phyloP scores from a whole-genome alignment of 2,888 invertebrate species.

The Andricus quercusramuli region DNA sequence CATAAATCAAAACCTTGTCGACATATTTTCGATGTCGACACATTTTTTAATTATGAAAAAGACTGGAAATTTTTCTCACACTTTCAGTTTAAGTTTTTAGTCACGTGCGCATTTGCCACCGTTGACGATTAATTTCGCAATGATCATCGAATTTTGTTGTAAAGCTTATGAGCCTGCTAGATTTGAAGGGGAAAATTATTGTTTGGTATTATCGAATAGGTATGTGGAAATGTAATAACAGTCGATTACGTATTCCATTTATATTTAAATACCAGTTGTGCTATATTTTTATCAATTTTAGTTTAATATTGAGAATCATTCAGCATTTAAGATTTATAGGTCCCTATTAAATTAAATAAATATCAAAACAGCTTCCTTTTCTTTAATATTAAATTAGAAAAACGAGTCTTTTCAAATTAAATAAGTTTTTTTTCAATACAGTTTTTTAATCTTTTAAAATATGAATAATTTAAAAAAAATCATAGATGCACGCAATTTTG shows the following conservation, averaged over 20 bases:
- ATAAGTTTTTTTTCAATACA: no score
- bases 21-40: slow-evolving; percentile 25
- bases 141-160: slow-evolving; percentile 16
- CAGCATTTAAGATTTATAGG: no score
- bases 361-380: no score
- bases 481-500: no score
- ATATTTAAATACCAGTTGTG: not conserved
- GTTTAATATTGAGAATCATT: no score
- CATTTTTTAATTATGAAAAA: slow-evolving; percentile 20
- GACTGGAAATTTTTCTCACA: slow-evolving; percentile 25
- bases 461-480: no score
- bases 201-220: slow-evolving; percentile 1
- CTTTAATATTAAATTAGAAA: no score
- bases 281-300: not conserved
- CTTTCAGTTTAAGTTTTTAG: slow-evolving; percentile 26
- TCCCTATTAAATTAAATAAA: no score
- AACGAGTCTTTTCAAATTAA: no score
- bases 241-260: not conserved
- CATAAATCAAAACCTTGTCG: no score
- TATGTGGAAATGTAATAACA: not conserved
- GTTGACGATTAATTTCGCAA: slow-evolving; percentile 30
- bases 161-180: slow-evolving; percentile 3
- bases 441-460: no score
- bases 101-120: slow-evolving; percentile 31
- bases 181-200: not conserved